These are phyloP conservation scores for Eilema sororculum DNA, from an alignment of 2,888 invertebrate genomes.

Conservation along the genomic window DNA sequence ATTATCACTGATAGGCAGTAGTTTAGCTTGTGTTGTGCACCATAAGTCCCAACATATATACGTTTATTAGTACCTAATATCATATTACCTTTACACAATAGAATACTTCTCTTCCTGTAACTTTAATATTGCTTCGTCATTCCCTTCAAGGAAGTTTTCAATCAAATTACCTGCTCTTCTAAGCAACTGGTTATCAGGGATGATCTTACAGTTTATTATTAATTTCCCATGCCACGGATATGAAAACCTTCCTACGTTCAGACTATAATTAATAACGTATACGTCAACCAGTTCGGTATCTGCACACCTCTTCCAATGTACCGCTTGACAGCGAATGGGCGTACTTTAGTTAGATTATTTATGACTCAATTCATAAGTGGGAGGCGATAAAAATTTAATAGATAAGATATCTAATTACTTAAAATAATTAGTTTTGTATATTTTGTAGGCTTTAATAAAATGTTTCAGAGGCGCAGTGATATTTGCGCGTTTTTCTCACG, in stretches of 20 bases:
- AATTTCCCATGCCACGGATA: constrained; percentile 60
- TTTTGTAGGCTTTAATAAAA: constrained; percentile 8
- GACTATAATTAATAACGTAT: constrained; percentile 65
- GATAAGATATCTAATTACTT: constrained; percentile 38
- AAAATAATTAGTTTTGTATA: constrained; percentile 12
- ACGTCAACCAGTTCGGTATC: constrained; percentile 69
- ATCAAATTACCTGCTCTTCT: constrained; percentile 26
- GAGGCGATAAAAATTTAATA: constrained; percentile 45
- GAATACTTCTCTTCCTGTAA: background rate
- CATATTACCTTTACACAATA: background rate
- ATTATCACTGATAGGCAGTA: too few relatives aligned
- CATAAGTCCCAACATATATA: too few relatives aligned
- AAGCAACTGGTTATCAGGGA: constrained; percentile 26
- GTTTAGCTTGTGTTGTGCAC: too few relatives aligned
- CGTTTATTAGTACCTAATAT: too few relatives aligned
- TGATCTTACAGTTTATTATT: constrained; percentile 46
- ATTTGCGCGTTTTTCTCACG: constrained; percentile 19
- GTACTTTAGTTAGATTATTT: constrained; percentile 60
- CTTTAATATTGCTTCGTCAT: background rate
- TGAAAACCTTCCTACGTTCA: constrained; percentile 58
- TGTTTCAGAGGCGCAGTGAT: constrained; percentile 1
- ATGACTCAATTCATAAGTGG: constrained; percentile 44
- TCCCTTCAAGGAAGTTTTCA: constrained; percentile 16
- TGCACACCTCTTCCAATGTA: constrained; percentile 66
- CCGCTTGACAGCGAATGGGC: constrained; percentile 75